phyloP scores from a whole-genome alignment of 2,888 invertebrate genomes.

The Orthosia gothica region DNA sequence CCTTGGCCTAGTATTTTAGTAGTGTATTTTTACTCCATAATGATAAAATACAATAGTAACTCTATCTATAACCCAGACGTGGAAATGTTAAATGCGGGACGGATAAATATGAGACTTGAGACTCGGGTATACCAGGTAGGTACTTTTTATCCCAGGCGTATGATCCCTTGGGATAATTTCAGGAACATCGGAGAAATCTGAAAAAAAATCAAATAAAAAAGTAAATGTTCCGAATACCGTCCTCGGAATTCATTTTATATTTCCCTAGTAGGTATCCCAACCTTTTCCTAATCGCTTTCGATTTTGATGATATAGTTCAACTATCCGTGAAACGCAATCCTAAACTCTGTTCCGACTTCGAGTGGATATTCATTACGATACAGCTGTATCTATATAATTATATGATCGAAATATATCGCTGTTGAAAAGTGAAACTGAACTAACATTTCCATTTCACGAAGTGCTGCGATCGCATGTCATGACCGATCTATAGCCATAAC shows the following conservation, averaged over 20 bases:
- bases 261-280: conserved; percentile 38
- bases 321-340: conserved; percentile 62
- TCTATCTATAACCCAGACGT: too few species aligned
- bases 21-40: too few species aligned
- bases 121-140: too few species aligned
- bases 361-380: conserved; percentile 51
- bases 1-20: too few species aligned
- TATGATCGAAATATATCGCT: conserved; percentile 34
- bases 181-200: not conserved
- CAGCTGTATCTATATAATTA: conserved; percentile 47
- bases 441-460: conserved; percentile 58
- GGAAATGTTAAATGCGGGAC: too few species aligned
- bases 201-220: conserved; percentile 43
- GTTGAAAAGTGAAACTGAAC: conserved; percentile 59
- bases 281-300: conserved; percentile 65
- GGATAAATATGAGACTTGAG: too few species aligned
- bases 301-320: conserved; percentile 62
- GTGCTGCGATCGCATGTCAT: conserved; percentile 75
- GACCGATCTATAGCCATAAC: conserved; percentile 77
- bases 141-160: too few species aligned
- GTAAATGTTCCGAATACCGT: conserved; percentile 32
- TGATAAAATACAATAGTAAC: too few species aligned
- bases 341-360: conserved; percentile 54
- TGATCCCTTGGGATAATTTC: too few species aligned
- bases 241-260: conserved; percentile 54